Percentiles rank a stretch among this genome's conserved stretches.
phyloP scores from a whole-genome alignment of 2,888 invertebrate species.

The Dorcus hopei region DNA sequence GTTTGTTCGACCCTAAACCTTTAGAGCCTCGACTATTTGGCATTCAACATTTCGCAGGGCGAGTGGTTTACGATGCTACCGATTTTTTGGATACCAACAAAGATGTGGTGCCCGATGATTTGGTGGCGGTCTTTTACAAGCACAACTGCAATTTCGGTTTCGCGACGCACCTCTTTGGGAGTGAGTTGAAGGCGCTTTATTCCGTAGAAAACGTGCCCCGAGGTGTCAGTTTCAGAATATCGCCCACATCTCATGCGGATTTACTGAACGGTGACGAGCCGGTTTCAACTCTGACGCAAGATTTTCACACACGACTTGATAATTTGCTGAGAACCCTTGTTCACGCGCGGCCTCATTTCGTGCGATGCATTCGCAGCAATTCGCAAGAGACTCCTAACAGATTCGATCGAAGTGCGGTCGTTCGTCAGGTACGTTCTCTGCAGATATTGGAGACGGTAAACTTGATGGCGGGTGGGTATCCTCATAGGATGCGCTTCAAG shows the following conservation, averaged over 20 bases:
- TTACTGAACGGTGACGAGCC: constrained; percentile 80
- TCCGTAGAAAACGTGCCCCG: constrained; percentile 71
- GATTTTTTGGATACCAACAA: constrained; percentile 90
- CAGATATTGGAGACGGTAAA: constrained; percentile 90
- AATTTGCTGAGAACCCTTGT: constrained; percentile 87
- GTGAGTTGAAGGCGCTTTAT: constrained; percentile 81
- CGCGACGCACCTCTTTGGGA: constrained; percentile 91
- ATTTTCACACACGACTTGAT: constrained; percentile 91
- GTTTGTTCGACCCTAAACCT: constrained; percentile 76
- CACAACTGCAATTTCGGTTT: constrained; percentile 95
- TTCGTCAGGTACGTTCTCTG: constrained; percentile 84
- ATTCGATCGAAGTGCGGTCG: constrained; percentile 81
- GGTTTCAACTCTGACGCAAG: constrained; percentile 87
- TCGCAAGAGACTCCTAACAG: constrained; percentile 74
- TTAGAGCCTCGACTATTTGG: constrained; percentile 80
- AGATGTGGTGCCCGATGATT: constrained; percentile 87
- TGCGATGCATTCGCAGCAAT: constrained; percentile 89
- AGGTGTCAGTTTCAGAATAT: constrained; percentile 82
- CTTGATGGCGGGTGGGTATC: constrained; percentile 92
- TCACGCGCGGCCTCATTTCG: constrained; percentile 92
- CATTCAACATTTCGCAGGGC: constrained; percentile 86
- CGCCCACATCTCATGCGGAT: constrained; percentile 84
- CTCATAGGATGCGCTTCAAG: constrained; percentile 92
- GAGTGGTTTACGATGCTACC: constrained; percentile 83
- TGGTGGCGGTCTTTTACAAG: constrained; percentile 89